Evolutionary conservation across 2,888 invertebrate genomes (phyloP).

Genomic region (Ophion slaviceki): DNA sequence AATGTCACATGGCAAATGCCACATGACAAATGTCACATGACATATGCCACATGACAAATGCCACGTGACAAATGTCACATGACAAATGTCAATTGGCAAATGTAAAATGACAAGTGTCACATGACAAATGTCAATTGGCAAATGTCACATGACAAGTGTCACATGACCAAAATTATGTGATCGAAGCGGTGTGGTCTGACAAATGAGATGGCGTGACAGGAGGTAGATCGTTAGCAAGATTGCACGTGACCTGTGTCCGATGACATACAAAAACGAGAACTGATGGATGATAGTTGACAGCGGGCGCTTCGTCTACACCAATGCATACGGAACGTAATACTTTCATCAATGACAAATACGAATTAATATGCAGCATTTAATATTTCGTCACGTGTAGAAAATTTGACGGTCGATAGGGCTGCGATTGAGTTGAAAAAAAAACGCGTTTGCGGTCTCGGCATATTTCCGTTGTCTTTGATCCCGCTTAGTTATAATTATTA

Average conservation of each 20-base stretch:
- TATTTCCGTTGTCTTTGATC: constrained; percentile 50
- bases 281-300: background rate
- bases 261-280: background rate
- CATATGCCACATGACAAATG: background rate
- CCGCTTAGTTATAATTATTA: constrained; percentile 53
- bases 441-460: constrained; percentile 39
- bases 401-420: constrained; percentile 18
- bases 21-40: background rate
- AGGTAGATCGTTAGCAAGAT: background rate
- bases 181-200: background rate
- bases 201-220: background rate
- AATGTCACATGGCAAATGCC: constrained; percentile 7
- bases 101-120: background rate
- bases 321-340: background rate
- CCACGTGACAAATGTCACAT: background rate
- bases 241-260: too few relatives aligned
- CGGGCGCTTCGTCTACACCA: background rate
- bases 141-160: background rate
- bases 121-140: background rate
- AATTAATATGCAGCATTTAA: constrained; percentile 15
- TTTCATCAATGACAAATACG: background rate
- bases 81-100: background rate
- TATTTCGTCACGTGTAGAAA: constrained; percentile 13
- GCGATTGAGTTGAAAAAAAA: constrained; percentile 25
- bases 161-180: background rate